Conservation (phyloP, 2,113 vertebrate species). For the Phocoena phocoena region DNA sequence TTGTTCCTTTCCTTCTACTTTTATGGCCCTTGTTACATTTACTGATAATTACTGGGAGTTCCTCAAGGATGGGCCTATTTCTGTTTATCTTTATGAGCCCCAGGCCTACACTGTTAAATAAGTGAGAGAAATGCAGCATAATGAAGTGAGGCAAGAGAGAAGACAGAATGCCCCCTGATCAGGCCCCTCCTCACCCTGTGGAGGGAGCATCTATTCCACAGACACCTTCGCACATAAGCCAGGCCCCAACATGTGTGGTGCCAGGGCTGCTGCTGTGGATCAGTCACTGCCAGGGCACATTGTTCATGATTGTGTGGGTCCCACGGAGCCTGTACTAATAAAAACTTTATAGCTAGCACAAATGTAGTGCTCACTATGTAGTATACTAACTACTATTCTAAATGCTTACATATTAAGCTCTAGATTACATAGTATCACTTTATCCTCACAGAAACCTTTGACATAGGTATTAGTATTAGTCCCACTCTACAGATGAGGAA, state of each 20-base stretch:
- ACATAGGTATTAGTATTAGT: background rate
- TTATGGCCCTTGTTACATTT: background rate
- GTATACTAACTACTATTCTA: background rate
- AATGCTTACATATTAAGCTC: background rate
- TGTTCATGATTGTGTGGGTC: background rate
- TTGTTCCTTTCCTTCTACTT: background rate
- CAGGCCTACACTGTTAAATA: background rate
- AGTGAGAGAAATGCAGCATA: background rate
- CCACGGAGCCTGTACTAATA: background rate
- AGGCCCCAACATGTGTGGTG: background rate
- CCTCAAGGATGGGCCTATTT: background rate
- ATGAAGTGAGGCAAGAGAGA: background rate
- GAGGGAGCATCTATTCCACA: background rate
- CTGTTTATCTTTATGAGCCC: background rate
- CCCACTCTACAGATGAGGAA: slow-evolving; percentile 11
- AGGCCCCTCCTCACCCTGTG: background rate
- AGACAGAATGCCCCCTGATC: background rate
- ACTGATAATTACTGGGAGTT: background rate
- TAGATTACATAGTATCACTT: background rate
- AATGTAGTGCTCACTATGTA: background rate
- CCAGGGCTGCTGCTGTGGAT: background rate
- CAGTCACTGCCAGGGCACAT: background rate
- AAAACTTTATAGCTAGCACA: background rate
- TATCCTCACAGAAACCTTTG: background rate
- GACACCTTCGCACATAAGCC: background rate